Conservation (phyloP, 2,113 vertebrate genomes). For the Turnix velox region DNA sequence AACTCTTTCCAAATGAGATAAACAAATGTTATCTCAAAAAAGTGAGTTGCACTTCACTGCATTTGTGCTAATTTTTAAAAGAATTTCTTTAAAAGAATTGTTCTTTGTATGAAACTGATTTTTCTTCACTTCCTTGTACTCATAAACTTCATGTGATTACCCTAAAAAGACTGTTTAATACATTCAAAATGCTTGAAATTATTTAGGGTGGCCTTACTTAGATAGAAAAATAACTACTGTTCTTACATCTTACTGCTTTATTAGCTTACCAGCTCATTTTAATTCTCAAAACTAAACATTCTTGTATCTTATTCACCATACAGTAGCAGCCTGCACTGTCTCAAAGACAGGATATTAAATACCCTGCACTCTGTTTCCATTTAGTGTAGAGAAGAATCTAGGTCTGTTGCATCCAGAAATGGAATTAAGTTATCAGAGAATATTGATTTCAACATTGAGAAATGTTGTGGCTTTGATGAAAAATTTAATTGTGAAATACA, state of each 20-base stretch:
- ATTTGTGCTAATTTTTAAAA: neutral
- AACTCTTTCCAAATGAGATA: neutral
- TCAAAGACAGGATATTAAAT: constrained; percentile 58
- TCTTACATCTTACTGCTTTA: neutral
- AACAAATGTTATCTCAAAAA: neutral
- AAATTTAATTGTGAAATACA: constrained; percentile 32
- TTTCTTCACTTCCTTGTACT: neutral
- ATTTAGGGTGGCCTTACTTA: neutral
- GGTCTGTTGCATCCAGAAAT: constrained; percentile 11
- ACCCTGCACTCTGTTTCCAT: constrained; percentile 20
- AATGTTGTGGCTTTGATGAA: constrained; percentile 30
- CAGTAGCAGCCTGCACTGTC: constrained; percentile 23
- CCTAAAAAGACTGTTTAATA: neutral
- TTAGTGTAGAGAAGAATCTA: constrained; percentile 36
- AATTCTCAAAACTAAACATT: neutral
- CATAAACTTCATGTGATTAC: neutral
- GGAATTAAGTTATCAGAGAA: constrained; percentile 58
- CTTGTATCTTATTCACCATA: neutral
- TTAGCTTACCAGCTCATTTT: neutral
- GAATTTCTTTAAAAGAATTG: neutral
- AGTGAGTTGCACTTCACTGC: neutral
- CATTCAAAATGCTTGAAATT: neutral
- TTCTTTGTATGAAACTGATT: neutral
- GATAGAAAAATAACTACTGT: neutral
- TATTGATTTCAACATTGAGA: constrained; percentile 41